Evolutionary conservation across 2,888 invertebrate genomes (phyloP), one percentile per base, ranked within the genome.

Genomic region (Phragmatobia fuliginosa): DNA sequence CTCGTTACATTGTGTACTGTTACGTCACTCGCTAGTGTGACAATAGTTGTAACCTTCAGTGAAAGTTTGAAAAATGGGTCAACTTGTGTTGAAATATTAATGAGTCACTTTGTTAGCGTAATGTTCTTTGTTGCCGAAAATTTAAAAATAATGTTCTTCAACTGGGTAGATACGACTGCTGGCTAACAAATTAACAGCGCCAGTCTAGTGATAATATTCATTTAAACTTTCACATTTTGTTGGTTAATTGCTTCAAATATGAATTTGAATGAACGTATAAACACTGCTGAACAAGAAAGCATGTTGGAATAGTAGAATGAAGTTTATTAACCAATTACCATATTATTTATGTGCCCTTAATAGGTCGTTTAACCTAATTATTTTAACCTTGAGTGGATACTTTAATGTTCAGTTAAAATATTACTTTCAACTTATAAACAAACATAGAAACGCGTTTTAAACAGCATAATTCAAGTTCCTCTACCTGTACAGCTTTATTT

Each of bases 1-100:
- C 62, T 70, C 33, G 28, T 58, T 61, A 61, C 31, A 6, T 71
- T 32, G 10, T n/a, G 49, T n/a, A n/a, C n/a, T n/a, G n/a, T 70
- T 59, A 70, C 68, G 65, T 71, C 67, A 71, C 66, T 68, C 31
- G 14, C 25, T 25, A 36, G n/a, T 62, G 52, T 63, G 52, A 73
- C 69, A 61, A 66, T 62, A 75, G 62, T 70, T 68, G 52, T 49
- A 72, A 78, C 73, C 68, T 78, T 78, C 65, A 74, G 71, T 65
- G 73, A 72, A 82, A 80, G 67, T 77, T 21, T 25, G 25, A 45
- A 61, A 79, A 73, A 79, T 76, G 68, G 74, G 66, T 72, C 68
- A 67, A 58, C 32, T 71, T 65, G 45, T 68, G 25, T 66, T 62
- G 64, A 33, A 62, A 67, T 66, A 52, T 38, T 56, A 62, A 63